These are phyloP conservation scores for Gobionotothen gibberifrons DNA, from an alignment of 2,797 vertebrate genomes.

Conservation along the genomic window DNA sequence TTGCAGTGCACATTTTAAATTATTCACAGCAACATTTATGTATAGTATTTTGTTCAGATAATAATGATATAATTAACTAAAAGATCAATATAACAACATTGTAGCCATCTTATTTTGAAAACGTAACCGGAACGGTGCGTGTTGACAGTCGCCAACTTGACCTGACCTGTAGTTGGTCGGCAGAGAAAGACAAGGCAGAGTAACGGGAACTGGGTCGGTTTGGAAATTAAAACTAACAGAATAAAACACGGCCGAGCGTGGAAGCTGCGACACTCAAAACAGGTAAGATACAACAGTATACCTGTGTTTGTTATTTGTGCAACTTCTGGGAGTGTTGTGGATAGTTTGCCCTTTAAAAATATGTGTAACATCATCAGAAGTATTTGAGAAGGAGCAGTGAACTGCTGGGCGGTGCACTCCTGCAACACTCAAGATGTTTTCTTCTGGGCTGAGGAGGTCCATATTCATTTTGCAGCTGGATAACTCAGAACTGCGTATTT, in stretches of 20 bases:
- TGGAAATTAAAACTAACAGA: constrained; percentile 46
- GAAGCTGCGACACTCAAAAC: neutral
- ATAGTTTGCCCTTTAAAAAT: constrained; percentile 32
- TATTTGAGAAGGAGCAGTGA: constrained; percentile 48
- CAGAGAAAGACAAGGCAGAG: constrained; percentile 26
- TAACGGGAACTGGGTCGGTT: constrained; percentile 64
- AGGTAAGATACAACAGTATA: constrained; percentile 31
- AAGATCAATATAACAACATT: too few species aligned
- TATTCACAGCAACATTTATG: too few species aligned
- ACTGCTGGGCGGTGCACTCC: constrained; percentile 55
- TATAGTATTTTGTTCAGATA: too few species aligned
- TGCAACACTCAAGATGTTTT: constrained; percentile 43
- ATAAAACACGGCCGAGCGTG: neutral
- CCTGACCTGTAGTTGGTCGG: neutral
- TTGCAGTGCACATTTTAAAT: too few species aligned
- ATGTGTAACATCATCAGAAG: constrained; percentile 54
- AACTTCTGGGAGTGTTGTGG: constrained; percentile 18
- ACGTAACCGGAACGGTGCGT: fast-evolving
- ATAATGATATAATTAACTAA: too few species aligned
- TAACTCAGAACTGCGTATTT: neutral
- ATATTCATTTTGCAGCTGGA: constrained; percentile 20
- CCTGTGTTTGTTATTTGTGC: neutral
- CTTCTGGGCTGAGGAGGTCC: constrained; percentile 11
- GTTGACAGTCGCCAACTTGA: constrained; percentile 8
- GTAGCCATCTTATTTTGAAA: constrained; percentile 58